Conservation (phyloP, 2,113 vertebrate genomes). For the Scatophagus argus region DNA sequence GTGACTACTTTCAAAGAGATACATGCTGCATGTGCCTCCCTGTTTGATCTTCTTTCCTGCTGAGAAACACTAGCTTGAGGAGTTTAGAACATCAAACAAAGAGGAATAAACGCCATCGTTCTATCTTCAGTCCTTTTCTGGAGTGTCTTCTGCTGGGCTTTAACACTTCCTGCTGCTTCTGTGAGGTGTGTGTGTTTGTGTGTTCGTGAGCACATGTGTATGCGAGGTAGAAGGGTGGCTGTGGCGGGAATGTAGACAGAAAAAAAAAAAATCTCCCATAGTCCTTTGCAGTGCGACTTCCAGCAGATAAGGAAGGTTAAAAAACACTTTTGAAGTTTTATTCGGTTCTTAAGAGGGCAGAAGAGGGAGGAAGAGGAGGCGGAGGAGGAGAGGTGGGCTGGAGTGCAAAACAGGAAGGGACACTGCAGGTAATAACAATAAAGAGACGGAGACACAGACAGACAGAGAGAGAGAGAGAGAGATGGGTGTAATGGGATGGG, state of each 20-base stretch:
- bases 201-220: background rate
- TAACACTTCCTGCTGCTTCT: conserved; percentile 36
- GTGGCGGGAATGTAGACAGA: conserved; percentile 14
- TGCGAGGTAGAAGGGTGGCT: background rate
- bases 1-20: conserved; percentile 17
- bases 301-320: conserved; percentile 57
- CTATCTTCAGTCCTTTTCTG: background rate
- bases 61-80: conserved; percentile 48
- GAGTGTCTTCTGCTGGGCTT: conserved; percentile 24
- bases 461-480: conserved; percentile 3
- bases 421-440: conserved; percentile 5
- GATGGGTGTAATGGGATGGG: conserved; percentile 12
- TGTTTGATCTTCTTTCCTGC: conserved; percentile 53
- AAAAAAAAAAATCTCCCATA: conserved; percentile 59
- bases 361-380: background rate
- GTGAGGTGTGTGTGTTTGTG: background rate
- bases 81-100: conserved; percentile 57
- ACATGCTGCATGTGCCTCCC: background rate
- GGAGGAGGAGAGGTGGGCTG: background rate
- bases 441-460: background rate
- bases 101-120: conserved; percentile 36
- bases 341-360: conserved; percentile 39
- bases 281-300: conserved; percentile 59
- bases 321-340: conserved; percentile 61
- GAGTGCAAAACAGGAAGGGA: conserved; percentile 13